Evolutionary conservation across 1,140 invertebrate species (phyloP).

Genomic region (Drosophila watanabei): DNA sequence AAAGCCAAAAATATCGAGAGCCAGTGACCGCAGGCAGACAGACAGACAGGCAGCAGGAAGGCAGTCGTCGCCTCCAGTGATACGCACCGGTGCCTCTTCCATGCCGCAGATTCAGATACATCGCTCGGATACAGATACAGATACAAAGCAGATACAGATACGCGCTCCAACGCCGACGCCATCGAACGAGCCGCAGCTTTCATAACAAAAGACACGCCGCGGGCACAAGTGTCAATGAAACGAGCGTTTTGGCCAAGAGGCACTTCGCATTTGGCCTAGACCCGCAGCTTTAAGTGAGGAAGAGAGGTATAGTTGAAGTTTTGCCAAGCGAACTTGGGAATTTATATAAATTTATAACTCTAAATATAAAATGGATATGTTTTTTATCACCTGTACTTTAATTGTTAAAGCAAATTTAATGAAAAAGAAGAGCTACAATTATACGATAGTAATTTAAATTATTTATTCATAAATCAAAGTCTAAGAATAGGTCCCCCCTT

Average conservation of each 20-base stretch:
- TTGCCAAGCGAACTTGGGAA: not conserved
- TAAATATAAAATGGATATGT: not conserved
- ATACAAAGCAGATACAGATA: constrained; percentile 46
- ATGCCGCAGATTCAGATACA: constrained; percentile 63
- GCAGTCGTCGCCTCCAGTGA: constrained; percentile 58
- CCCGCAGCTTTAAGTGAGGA: constrained; percentile 35
- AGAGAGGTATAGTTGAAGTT: constrained; percentile 6
- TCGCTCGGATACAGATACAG: constrained; percentile 49
- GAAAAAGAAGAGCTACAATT: not conserved
- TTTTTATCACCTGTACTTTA: not conserved
- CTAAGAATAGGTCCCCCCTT: not conserved
- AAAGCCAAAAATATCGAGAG: constrained; percentile 53
- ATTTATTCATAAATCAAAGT: not conserved
- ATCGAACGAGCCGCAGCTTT: constrained; percentile 47
- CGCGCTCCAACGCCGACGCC: constrained; percentile 51
- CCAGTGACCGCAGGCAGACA: constrained; percentile 64
- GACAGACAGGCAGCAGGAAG: constrained; percentile 45
- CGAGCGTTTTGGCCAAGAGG: constrained; percentile 57
- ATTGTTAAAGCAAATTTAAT: not conserved
- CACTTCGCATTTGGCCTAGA: constrained; percentile 36
- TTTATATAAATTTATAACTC: not conserved
- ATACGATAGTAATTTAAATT: not conserved
- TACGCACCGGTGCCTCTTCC: constrained; percentile 80
- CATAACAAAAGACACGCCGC: constrained; percentile 73
- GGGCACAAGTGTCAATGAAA: constrained; percentile 79